Conservation (phyloP, 2,797 vertebrate species). For the Poecilia velifera region DNA sequence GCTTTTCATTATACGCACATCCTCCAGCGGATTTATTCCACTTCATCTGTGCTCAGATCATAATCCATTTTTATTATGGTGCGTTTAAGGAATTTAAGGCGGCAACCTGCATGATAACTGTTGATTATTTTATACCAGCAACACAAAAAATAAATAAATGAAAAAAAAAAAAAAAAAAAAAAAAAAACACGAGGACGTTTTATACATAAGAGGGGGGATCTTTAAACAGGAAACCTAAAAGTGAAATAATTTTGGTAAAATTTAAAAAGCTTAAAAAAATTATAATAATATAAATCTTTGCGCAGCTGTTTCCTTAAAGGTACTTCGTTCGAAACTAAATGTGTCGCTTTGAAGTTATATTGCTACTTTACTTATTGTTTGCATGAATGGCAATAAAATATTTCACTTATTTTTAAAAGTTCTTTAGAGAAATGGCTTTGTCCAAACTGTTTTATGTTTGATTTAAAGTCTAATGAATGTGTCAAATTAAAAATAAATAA, state of each 20-base stretch:
- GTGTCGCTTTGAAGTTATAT: neutral
- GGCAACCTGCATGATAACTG: neutral
- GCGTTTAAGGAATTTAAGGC: slow-evolving; percentile 28
- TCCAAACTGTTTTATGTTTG: neutral
- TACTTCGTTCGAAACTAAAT: neutral
- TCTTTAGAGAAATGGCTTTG: neutral
- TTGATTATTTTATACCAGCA: slow-evolving; percentile 2
- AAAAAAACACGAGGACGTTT: no score
- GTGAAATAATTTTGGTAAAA: neutral
- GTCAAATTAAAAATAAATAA: neutral
- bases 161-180: no score
- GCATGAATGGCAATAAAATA: neutral
- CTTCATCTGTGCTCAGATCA: slow-evolving; percentile 35
- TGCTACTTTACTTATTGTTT: neutral
- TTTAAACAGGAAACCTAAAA: neutral
- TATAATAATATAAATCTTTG: neutral
- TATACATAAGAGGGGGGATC: neutral
- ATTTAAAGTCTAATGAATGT: neutral
- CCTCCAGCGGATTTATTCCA: slow-evolving; percentile 37
- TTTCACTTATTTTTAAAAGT: neutral
- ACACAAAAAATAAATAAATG: no score
- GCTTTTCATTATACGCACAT: slow-evolving; percentile 50
- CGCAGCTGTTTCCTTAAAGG: neutral
- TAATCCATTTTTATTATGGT: slow-evolving; percentile 34
- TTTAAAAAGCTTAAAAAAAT: neutral